Base-by-base conservation (phyloP, 2,888 invertebrate species). In the Prenolepis imparis region DNA sequence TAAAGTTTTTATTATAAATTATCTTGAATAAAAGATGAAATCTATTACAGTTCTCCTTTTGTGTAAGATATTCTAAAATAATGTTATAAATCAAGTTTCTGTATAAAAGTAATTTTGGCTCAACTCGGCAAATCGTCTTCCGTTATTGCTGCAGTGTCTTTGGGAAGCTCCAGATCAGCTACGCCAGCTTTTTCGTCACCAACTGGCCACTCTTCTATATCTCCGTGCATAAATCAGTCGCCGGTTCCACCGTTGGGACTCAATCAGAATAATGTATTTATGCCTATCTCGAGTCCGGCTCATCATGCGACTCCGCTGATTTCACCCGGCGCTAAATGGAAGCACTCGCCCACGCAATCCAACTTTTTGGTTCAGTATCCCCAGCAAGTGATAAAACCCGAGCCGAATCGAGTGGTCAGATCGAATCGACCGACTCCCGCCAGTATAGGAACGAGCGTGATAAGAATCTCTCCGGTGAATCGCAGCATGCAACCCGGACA, bases 81-180 rank as follows among this genome's bases (percentile, higher is more conserved):
- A 39, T 8, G 12, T 72, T 52, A 52, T 52, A n/a, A 52, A 44
- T 18, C 1, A 11, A 18, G n/a, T 64, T n/a, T 28, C 24, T 72
- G 18, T n/a, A 18, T 39, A 2, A 12, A n/a, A 63, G 2, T 21
- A 48, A 75, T 21, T n/a, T 24, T 57, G n/a, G 32, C 44, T 74
- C 32, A 63, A 74, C 2, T 48, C 5, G 44, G 8, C n/a, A 3
- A 52, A 52, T 48, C 18, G 8, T 9, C 5, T 44, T 64, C 4
- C 9, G 1, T 88, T 91, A 72, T 94, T 95, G 5, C 95, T 95
- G 4, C 95, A 97, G 98, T 99, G 91, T 99, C 98, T 18, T 95
- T 99, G 91, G 98, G 98, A 90, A 98, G 98, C 94, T 98, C 99
- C 21, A 96, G 98, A 84, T 98, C 99, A 59, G 98, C 98, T 75